Percentiles rank a stretch among this genome's conserved stretches.
phyloP scores from a whole-genome alignment of 2,888 invertebrate species.

The Agrilus mali region DNA sequence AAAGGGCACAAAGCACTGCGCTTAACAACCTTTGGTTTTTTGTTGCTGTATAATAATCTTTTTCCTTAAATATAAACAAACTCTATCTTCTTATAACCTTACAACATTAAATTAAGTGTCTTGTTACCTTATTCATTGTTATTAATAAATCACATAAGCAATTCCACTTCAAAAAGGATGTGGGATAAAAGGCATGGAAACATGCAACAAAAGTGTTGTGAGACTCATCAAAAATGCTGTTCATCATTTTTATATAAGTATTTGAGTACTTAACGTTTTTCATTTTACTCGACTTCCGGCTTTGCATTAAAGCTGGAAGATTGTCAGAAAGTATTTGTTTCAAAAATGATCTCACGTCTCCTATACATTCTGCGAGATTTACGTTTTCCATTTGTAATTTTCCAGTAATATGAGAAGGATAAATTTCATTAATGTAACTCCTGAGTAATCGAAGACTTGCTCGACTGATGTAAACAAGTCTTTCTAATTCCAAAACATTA shows the following conservation, averaged over 20 bases:
- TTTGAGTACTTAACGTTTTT: conserved; percentile 35
- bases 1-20: conserved; percentile 75
- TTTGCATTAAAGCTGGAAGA: conserved; percentile 31
- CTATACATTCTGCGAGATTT: conserved; percentile 72
- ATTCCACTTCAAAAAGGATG: conserved; percentile 84
- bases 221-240: conserved; percentile 74
- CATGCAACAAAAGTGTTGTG: conserved; percentile 83
- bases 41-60: conserved; percentile 25
- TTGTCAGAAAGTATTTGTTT: conserved; percentile 73
- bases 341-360: conserved; percentile 69
- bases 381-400: conserved; percentile 53
- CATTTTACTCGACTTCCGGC: conserved; percentile 32
- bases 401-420: conserved; percentile 51
- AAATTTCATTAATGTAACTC: conserved; percentile 83
- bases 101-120: neutral
- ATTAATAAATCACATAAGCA: conserved; percentile 75
- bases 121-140: conserved; percentile 51
- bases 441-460: conserved; percentile 70
- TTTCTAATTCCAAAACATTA: conserved; percentile 56
- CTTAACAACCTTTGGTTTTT: conserved; percentile 53
- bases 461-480: conserved; percentile 75
- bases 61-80: conserved; percentile 24
- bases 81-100: too few relatives aligned
- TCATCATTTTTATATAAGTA: conserved; percentile 47
- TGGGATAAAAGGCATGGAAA: conserved; percentile 94